Evolutionary conservation across 2,113 vertebrate species (phyloP), one percentile per base, ranked within the genome.

Genomic region (Donacobius atricapilla): DNA sequence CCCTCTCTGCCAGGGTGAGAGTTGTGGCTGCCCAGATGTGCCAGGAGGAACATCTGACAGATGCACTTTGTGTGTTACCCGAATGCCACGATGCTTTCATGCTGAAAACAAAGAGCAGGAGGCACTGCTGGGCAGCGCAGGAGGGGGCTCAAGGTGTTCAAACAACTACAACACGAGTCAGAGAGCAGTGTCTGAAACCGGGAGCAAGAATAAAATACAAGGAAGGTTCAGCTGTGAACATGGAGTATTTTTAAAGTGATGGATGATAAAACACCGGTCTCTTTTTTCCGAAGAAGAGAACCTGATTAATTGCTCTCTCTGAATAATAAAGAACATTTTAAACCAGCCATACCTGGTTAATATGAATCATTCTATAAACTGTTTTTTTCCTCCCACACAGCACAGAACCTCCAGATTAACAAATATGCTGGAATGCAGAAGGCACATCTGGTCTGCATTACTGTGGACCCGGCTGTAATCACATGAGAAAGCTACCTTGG

Each of bases 401-500:
- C 64, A 23, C 80, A 78, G 75, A 66, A 77, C 91, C 83, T 96
- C 86, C 93, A 94, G 90, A 89, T 96, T 92, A 96, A 87, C 96
- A 92, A 96, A 89, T 90, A 76, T 23, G 72, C 94, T 98, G 97
- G 97, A 98, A 98, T 98, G 97, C 83, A 78, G 82, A n/a, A 77
- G 37, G 83, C 96, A 97, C 97, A 98, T 98, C 97, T 98, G 97
- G 96, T 97, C 93, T 95, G 86, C 91, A 91, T 98, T 97, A 98
- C 89, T 83, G 87, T 51, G 48, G 81, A 17, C 94, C 92, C 42
- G 70, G 93, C 92, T 95, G 93, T 87, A 94, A 93, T 96, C 96
- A 86, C 96, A 93, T 86, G 85, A 95, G 93, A 91, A 94, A 89
- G 89, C 97, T 97, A 97, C 95, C 96, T 97, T 97, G 93, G 97